Evolutionary conservation across 2,797 vertebrate genomes (phyloP).

Genomic region (Premnoplex brunnescens): DNA sequence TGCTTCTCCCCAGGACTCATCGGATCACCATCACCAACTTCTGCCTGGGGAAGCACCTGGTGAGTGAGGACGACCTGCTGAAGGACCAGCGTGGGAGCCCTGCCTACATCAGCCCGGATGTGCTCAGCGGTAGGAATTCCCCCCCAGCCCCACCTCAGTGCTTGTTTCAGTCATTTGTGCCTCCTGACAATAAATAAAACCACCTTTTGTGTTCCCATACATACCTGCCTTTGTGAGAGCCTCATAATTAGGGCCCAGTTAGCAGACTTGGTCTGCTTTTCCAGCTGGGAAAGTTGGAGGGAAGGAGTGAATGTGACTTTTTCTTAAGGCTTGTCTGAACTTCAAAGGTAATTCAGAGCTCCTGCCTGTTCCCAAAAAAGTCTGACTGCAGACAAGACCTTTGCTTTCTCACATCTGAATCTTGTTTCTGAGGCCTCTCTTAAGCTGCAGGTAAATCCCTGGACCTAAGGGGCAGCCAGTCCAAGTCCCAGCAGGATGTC

Average conservation of each 20-base stretch:
- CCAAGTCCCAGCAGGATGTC: not conserved
- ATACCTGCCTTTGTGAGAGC: not conserved
- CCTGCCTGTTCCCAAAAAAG: not conserved
- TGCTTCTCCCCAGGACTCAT: constrained; percentile 84
- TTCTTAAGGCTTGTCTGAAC: not conserved
- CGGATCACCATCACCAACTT: constrained; percentile 99
- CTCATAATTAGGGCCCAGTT: not conserved
- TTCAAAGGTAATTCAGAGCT: not conserved
- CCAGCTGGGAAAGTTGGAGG: not conserved
- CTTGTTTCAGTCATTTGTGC: not conserved
- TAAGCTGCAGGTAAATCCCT: not conserved
- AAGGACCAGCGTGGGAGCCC: constrained; percentile 99
- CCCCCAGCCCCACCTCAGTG: fast-evolving
- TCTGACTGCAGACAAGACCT: not conserved
- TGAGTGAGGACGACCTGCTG: constrained; percentile 96
- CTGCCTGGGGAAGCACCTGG: constrained; percentile 98
- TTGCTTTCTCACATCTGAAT: not conserved
- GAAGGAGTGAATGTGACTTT: not conserved
- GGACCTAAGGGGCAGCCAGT: not conserved
- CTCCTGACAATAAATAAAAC: not conserved
- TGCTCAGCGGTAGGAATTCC: constrained; percentile 89
- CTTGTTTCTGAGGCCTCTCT: not conserved
- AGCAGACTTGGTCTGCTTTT: not conserved
- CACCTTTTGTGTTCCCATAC: not conserved
- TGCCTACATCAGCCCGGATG: constrained; percentile 97